Percentiles rank a stretch among this genome's conserved stretches.
Conservation (phyloP, 2,888 invertebrate species). For the Drosophila fungiperda region DNA sequence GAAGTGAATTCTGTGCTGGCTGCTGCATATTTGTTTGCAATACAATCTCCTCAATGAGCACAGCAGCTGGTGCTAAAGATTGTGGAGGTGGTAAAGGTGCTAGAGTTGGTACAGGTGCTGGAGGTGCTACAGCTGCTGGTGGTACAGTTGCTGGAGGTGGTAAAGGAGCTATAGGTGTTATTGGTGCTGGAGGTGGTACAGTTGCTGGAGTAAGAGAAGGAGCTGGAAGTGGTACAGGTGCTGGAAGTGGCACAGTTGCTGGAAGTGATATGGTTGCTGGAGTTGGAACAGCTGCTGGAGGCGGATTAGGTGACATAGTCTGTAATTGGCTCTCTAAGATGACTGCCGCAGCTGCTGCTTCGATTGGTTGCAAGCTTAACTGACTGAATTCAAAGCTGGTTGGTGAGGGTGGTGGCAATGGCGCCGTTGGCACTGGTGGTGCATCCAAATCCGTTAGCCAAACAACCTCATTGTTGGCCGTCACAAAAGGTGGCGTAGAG, state of each 20-base stretch:
- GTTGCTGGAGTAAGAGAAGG: not conserved
- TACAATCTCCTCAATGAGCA: conserved; percentile 2
- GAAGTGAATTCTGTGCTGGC: conserved; percentile 12
- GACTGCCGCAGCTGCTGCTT: conserved; percentile 1
- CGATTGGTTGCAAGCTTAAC: conserved; percentile 1
- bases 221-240: not conserved
- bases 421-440: conserved; percentile 11
- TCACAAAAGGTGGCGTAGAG: conserved; percentile 52
- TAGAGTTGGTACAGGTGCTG: not conserved
- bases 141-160: not conserved
- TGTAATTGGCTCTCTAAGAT: conserved; percentile 11
- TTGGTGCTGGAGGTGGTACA: not conserved
- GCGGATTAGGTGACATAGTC: not conserved
- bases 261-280: not conserved
- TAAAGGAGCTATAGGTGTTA: no score
- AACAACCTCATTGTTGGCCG: conserved; percentile 48
- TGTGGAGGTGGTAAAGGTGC: not conserved
- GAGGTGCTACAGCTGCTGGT: not conserved
- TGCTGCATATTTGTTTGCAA: conserved; percentile 1
- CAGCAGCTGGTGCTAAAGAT: not conserved
- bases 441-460: conserved; percentile 16
- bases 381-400: conserved; percentile 11
- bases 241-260: not conserved
- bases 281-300: not conserved
- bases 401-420: conserved; percentile 8